phyloP scores from a whole-genome alignment of 2,113 vertebrate species.

The Mesoclemmys tuberculata region DNA sequence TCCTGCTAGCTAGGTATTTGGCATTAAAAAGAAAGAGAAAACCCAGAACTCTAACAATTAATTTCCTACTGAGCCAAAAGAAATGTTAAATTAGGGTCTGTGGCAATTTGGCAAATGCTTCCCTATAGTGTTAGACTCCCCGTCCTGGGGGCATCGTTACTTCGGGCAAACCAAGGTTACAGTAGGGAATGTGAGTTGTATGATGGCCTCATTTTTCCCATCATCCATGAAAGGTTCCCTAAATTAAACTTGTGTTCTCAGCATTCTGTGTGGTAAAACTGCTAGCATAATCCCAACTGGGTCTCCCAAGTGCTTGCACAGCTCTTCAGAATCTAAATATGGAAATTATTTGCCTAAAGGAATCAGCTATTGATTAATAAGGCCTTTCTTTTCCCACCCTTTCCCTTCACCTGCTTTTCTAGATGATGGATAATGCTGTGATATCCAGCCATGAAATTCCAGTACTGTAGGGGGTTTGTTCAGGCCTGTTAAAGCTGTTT shows the following conservation, averaged over 20 bases:
- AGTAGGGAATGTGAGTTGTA: conserved; percentile 56
- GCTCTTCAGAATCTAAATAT: conserved; percentile 39
- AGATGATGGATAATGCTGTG: not conserved
- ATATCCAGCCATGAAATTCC: conserved; percentile 5
- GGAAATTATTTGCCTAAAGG: conserved; percentile 56
- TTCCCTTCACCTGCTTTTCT: conserved; percentile 36
- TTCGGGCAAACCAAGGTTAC: conserved; percentile 50
- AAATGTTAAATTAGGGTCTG: conserved; percentile 54
- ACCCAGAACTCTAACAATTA: conserved; percentile 62
- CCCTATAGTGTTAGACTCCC: conserved; percentile 38
- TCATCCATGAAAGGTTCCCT: conserved; percentile 38
- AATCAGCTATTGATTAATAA: conserved; percentile 58
- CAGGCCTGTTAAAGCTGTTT: not conserved
- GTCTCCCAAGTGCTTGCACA: conserved; percentile 29
- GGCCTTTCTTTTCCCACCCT: not conserved
- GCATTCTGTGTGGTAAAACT: conserved; percentile 31
- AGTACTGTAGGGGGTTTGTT: not conserved
- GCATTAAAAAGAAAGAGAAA: conserved; percentile 59
- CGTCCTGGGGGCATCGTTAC: conserved; percentile 44
- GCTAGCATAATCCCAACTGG: conserved; percentile 41
- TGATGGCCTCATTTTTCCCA: conserved; percentile 27
- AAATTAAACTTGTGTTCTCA: conserved; percentile 49
- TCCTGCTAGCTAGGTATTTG: conserved; percentile 44
- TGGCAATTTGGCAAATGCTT: conserved; percentile 44
- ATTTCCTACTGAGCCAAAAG: conserved; percentile 56